Conservation (phyloP, 2,113 vertebrate species). For the Upupa epops region DNA sequence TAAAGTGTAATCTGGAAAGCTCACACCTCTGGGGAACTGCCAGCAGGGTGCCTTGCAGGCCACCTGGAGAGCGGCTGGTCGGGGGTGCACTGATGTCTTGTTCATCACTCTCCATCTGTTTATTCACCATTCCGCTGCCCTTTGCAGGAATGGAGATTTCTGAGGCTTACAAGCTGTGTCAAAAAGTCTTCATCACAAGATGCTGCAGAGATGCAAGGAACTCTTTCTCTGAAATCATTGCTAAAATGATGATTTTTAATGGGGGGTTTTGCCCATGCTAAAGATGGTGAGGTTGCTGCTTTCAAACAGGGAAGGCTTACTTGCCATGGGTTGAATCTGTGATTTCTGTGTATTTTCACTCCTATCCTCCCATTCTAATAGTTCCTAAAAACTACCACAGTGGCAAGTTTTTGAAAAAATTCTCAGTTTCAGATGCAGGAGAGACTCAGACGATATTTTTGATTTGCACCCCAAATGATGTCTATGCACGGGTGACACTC, state of each 20-base stretch:
- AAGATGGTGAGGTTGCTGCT: not conserved
- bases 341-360: not conserved
- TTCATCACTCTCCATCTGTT: not conserved
- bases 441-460: not conserved
- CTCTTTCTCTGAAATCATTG: not conserved
- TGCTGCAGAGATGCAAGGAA: not conserved
- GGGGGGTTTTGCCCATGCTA: not conserved
- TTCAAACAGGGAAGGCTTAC: not conserved
- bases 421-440: not conserved
- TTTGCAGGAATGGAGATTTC: not conserved
- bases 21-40: not conserved
- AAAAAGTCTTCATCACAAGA: not conserved
- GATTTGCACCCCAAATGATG: not conserved
- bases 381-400: not conserved
- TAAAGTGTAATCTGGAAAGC: not conserved
- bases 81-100: not conserved
- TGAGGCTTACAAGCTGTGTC: not conserved
- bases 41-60: not conserved
- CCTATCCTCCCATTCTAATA: not conserved
- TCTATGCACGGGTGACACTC: not conserved
- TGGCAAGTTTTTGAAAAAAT: not conserved
- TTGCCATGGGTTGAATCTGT: not conserved
- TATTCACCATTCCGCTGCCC: not conserved
- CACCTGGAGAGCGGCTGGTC: not conserved
- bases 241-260: not conserved